phyloP scores from a whole-genome alignment of 2,888 invertebrate species.

The Eilema depressum region DNA sequence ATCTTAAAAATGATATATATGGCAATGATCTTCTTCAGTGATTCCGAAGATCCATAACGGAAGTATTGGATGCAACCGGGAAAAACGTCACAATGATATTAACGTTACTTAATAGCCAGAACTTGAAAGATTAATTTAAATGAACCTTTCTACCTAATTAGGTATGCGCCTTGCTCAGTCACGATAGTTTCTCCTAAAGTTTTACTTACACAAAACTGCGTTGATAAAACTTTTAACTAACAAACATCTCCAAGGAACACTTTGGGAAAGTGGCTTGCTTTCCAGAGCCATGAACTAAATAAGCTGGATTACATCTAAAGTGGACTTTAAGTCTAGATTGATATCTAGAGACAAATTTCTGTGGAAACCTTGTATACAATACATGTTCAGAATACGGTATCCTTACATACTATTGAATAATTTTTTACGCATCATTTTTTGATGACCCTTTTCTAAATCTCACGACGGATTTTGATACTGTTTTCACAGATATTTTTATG shows the following conservation, averaged over 20 bases:
- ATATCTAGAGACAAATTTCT: slow-evolving; percentile 12
- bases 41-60: no score
- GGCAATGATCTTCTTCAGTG: no score
- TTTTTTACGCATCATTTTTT: background rate
- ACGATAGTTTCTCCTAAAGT: background rate
- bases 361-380: slow-evolving; percentile 3
- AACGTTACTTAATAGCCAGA: background rate
- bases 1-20: no score
- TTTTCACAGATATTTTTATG: background rate
- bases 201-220: background rate
- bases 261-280: slow-evolving; percentile 6
- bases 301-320: slow-evolving; percentile 18
- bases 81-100: no score
- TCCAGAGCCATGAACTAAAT: slow-evolving; percentile 13
- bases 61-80: no score
- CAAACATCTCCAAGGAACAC: slow-evolving; percentile 11
- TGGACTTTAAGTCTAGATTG: slow-evolving; percentile 13
- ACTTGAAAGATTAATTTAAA: background rate
- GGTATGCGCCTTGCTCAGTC: background rate
- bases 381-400: background rate
- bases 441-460: background rate
- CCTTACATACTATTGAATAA: background rate
- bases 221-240: slow-evolving; percentile 7
- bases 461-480: background rate
- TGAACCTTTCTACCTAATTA: background rate